Percentiles rank a stretch among this genome's conserved stretches.
Evolutionary conservation across 1,140 invertebrate species (phyloP).

Genomic region (Scaptomyza pallida): DNA sequence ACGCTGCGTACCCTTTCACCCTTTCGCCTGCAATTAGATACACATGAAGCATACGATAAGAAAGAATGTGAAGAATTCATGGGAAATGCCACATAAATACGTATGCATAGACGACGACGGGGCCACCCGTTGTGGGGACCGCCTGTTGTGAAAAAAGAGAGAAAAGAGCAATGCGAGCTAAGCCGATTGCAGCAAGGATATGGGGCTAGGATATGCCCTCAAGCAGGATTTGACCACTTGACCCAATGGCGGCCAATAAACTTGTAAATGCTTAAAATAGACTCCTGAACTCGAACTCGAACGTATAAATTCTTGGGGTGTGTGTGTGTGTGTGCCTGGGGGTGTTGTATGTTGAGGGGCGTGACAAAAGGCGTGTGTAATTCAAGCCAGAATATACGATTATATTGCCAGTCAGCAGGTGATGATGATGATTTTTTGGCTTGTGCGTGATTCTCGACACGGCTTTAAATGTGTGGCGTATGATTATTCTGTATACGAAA

Average conservation of each 20-base stretch:
- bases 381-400: conserved; percentile 60
- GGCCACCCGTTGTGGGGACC: conserved; percentile 36
- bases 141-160: conserved; percentile 50
- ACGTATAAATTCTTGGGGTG: conserved; percentile 32
- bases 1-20: conserved; percentile 24
- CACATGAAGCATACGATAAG: conserved; percentile 7
- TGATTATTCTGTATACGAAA: conserved; percentile 1
- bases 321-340: background rate
- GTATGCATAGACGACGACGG: background rate
- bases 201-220: background rate
- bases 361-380: conserved; percentile 51
- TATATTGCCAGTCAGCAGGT: conserved; percentile 73
- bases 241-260: conserved; percentile 61
- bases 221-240: conserved; percentile 35
- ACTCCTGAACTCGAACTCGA: conserved; percentile 45
- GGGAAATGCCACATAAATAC: too few relatives aligned
- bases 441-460: conserved; percentile 26
- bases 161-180: conserved; percentile 19
- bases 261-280: conserved; percentile 74
- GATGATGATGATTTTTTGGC: conserved; percentile 55
- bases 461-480: conserved; percentile 16
- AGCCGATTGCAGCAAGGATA: conserved; percentile 7
- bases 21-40: conserved; percentile 55
- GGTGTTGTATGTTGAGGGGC: background rate
- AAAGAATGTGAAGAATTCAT: too few relatives aligned